These are phyloP conservation scores for Scophthalmus maximus DNA, from an alignment of 2,113 vertebrate species.

Conservation along the genomic window DNA sequence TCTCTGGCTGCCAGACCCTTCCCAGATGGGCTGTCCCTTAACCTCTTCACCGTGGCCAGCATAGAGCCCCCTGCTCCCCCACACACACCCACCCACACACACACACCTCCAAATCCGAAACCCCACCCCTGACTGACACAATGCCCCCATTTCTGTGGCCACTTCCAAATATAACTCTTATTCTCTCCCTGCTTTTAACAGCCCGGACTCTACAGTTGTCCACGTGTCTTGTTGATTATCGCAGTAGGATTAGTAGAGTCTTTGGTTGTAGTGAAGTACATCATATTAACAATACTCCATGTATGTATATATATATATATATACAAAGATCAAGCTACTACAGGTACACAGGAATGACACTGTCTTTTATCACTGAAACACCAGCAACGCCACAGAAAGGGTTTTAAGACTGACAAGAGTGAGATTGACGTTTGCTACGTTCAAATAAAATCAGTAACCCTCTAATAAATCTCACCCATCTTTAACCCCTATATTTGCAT, in stretches of 20 bases:
- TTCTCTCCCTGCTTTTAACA: background rate
- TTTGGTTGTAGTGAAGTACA: background rate
- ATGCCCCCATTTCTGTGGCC: slow-evolving; percentile 21
- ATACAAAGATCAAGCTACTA: background rate
- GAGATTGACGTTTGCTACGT: slow-evolving; percentile 2
- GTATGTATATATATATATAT: too few relatives aligned
- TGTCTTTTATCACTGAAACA: background rate
- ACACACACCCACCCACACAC: slow-evolving; percentile 1
- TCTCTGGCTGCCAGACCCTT: slow-evolving; percentile 75
- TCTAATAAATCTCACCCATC: slow-evolving; percentile 25
- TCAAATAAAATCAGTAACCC: slow-evolving; percentile 4
- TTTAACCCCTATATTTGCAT: too few relatives aligned
- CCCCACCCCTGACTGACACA: too few relatives aligned
- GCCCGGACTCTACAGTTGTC: slow-evolving; percentile 13
- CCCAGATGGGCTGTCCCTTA: slow-evolving; percentile 68
- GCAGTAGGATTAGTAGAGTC: background rate
- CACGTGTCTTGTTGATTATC: slow-evolving; percentile 12
- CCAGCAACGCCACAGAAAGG: background rate
- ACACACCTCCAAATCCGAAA: slow-evolving; percentile 35
- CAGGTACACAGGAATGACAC: background rate
- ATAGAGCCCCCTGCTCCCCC: background rate
- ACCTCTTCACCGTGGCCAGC: slow-evolving; percentile 58
- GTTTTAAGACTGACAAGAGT: background rate
- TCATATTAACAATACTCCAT: background rate
- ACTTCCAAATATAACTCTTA: slow-evolving; percentile 40